Base-by-base conservation (phyloP, 2,797 vertebrate genomes). In the Dryobates pubescens region DNA sequence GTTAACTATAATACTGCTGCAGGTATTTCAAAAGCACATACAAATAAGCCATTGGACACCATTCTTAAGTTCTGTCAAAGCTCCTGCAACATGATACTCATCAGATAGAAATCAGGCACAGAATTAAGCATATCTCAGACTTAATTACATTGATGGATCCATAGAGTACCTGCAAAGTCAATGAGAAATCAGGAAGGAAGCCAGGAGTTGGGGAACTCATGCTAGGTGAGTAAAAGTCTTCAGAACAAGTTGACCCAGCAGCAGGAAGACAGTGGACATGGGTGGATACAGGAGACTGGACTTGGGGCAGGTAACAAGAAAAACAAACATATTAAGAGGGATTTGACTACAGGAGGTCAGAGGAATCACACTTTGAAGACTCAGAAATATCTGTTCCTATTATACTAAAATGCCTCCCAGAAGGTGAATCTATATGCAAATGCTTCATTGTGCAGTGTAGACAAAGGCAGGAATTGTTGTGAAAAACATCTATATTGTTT, bases 191-290 rank as follows among this genome's bases (percentile, higher is more conserved):
- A 82, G 49, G 70, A 88, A 74, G 38, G 73, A 68, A 88, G 86
- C 47, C 80, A 83, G 85, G 63, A 68, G 32, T 8, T 70, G 47
- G 73, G 76, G 69, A 90, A 70, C 85, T 78, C 54, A 43, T 0
- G 0, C 67, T 32, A 24, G 36, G 43, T 72, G 69, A 74, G 24
- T 76, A 71, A 71, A 54, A 82, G 30, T 56, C 67, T 59, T 75
- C 10, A 51, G 63, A 95, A 91, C 67, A 88, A 72, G 63, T 69
- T 78, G 68, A 93, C 89, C 67, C 70, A 88, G 67, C 63, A 88
- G 34, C 88, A 57, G 78, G 57, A 72, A 78, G 67, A 45, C 63
- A 88, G 56, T 65, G 20, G 63, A 80, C 1, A 3, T 78, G 86
- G 51, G 59, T 62, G 67, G 67, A 22, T 43, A 74, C 75, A 86